Conservation (phyloP, 2,888 invertebrate species). For the Alentia gelatinosa region DNA sequence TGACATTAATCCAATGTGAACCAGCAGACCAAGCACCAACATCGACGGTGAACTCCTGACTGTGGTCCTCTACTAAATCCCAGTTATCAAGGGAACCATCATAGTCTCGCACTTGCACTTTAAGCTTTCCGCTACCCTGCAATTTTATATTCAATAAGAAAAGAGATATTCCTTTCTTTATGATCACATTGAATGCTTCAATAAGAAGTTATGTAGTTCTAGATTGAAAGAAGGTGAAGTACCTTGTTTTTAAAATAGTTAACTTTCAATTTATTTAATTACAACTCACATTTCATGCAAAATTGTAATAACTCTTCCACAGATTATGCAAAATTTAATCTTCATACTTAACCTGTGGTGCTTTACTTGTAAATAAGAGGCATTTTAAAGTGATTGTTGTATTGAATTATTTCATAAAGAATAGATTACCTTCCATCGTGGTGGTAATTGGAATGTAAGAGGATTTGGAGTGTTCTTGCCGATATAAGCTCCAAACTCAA, state of each 20-base stretch:
- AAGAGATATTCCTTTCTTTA: not conserved
- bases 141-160: not conserved
- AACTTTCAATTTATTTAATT: too few relatives aligned
- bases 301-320: too few relatives aligned
- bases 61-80: conserved; percentile 10
- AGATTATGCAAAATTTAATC: too few relatives aligned
- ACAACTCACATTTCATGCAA: too few relatives aligned
- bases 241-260: too few relatives aligned
- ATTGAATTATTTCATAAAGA: too few relatives aligned
- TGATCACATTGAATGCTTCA: not conserved
- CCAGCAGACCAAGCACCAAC: not conserved
- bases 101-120: conserved; percentile 27
- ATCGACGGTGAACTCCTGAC: not conserved
- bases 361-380: too few relatives aligned
- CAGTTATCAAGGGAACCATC: not conserved
- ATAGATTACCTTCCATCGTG: conserved; percentile 18
- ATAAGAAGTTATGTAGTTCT: too few relatives aligned
- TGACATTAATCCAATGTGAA: not conserved
- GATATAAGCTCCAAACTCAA: not conserved
- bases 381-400: too few relatives aligned
- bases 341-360: too few relatives aligned
- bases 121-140: not conserved
- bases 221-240: too few relatives aligned
- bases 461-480: conserved; percentile 23
- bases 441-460: conserved; percentile 6